A percentile compares a stretch with the other conserved stretches of the same genome.
These are phyloP conservation scores for Agrochola circellaris DNA, from an alignment of 2,888 invertebrate species.

Conservation along the genomic window DNA sequence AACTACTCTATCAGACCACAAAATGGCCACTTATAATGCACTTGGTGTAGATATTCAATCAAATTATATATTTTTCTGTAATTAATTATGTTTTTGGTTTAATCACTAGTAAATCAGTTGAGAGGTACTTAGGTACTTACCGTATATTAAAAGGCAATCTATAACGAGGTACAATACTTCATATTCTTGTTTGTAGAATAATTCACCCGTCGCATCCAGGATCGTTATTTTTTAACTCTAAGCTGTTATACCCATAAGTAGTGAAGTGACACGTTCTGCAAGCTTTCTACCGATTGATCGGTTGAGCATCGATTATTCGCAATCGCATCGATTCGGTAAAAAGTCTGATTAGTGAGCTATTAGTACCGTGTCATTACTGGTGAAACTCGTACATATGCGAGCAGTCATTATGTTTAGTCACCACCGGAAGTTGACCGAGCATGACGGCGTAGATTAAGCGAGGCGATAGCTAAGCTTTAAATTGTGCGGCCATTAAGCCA, in stretches of 20 bases:
- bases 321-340: slow-evolving; percentile 61
- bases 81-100: background rate
- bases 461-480: slow-evolving; percentile 43
- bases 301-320: slow-evolving; percentile 62
- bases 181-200: background rate
- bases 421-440: slow-evolving; percentile 49
- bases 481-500: slow-evolving; percentile 8
- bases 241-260: slow-evolving; percentile 19
- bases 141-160: background rate
- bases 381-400: slow-evolving; percentile 61
- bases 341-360: slow-evolving; percentile 62
- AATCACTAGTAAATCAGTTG: background rate
- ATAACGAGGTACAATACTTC: background rate
- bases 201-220: slow-evolving; percentile 8
- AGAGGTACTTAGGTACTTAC: background rate
- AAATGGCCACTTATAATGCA: background rate
- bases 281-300: slow-evolving; percentile 63
- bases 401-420: slow-evolving; percentile 59
- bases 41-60: background rate
- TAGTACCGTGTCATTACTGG: slow-evolving; percentile 54
- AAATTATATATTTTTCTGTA: background rate
- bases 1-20: background rate
- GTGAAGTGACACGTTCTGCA: slow-evolving; percentile 29
- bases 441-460: slow-evolving; percentile 26
- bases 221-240: slow-evolving; percentile 12